A percentile compares a stretch with the other conserved stretches of the same genome.
phyloP scores from a whole-genome alignment of 2,113 vertebrate genomes.

The Zosterops lateralis region DNA sequence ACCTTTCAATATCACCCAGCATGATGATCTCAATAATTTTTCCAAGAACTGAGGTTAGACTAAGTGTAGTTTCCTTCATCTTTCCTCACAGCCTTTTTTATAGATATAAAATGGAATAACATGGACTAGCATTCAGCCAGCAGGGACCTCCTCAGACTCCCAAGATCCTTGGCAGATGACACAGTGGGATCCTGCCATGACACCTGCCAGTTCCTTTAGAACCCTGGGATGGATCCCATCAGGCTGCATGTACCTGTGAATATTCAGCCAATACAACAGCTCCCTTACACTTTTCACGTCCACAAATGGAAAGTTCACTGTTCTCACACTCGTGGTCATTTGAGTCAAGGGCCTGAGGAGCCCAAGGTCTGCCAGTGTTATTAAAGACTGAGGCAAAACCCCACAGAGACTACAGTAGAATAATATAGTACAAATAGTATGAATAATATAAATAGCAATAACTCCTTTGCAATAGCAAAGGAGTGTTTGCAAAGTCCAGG shows the following conservation, averaged over 20 bases:
- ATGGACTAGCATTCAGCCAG: not conserved
- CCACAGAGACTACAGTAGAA: not conserved
- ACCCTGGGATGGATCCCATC: not conserved
- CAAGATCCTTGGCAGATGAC: not conserved
- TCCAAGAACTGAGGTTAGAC: not conserved
- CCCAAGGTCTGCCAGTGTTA: not conserved
- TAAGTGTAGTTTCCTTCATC: not conserved
- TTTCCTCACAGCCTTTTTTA: not conserved
- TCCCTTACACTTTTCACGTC: not conserved
- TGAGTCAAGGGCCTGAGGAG: fast-evolving
- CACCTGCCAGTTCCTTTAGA: not conserved
- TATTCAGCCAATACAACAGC: not conserved
- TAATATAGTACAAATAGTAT: not conserved
- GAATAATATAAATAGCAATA: not conserved
- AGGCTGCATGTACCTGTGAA: not conserved
- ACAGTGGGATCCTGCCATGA: not conserved
- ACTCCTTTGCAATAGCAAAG: not conserved
- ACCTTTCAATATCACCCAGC: not conserved
- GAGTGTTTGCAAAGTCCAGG: not conserved
- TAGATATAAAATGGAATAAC: not conserved
- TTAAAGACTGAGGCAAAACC: not conserved
- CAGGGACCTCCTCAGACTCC: not conserved
- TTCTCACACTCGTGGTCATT: fast-evolving
- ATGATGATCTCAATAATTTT: not conserved
- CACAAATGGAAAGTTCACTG: not conserved